Evolutionary conservation across 2,113 vertebrate species (phyloP).

Genomic region (Misgurnus anguillicaudatus): DNA sequence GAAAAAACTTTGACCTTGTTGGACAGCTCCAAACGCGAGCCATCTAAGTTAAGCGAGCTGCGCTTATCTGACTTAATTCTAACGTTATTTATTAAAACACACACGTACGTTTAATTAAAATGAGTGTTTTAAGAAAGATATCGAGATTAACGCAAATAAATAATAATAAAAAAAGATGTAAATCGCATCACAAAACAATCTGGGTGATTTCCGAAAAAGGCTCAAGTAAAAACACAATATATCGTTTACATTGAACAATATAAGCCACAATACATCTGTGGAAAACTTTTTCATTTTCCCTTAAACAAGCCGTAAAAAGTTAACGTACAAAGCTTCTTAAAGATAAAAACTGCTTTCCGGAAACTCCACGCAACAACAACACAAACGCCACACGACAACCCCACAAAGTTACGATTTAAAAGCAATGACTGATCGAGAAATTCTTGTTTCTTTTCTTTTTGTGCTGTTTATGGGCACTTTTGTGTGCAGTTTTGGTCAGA

Average conservation of each 20-base stretch:
- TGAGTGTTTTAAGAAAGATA: no score
- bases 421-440: not conserved
- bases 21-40: constrained; percentile 50
- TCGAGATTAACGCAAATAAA: not conserved
- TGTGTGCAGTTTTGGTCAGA: not conserved
- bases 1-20: constrained; percentile 36
- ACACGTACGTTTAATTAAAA: no score
- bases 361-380: constrained; percentile 25
- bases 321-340: not conserved
- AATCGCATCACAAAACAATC: not conserved
- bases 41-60: not conserved
- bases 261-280: no score
- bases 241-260: not conserved
- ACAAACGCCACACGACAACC: constrained; percentile 11
- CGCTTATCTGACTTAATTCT: not conserved
- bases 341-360: constrained; percentile 35
- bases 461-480: not conserved
- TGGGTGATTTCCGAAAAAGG: not conserved
- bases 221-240: not conserved
- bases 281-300: no score
- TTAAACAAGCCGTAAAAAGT: not conserved
- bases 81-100: no score
- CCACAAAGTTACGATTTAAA: constrained; percentile 14
- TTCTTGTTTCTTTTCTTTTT: not conserved
- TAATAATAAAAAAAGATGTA: no score